Evolutionary conservation across 2,888 invertebrate genomes (phyloP), one percentile per base, ranked within the genome.

Genomic region (Lordiphosa fenestrarum): DNA sequence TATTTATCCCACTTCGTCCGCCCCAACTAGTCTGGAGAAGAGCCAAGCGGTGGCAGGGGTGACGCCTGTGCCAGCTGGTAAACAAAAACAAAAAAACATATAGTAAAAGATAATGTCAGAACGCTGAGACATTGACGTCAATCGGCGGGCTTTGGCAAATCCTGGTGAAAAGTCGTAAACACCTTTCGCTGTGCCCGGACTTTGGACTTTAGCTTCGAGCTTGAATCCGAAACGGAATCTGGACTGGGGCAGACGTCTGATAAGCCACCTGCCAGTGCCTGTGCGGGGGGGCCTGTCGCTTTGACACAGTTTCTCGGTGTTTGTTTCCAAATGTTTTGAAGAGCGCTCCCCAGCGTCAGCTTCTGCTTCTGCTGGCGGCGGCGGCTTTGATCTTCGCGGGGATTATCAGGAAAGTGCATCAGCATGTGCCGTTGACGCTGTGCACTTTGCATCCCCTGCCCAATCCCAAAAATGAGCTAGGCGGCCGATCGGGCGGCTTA

Each of bases 91-190:
- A 54, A 25, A 53, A 53, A n/a, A 6, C n/a, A 19, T 19, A 19
- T 4, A 15, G 15, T 15, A 25, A 12, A 46, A 23, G 39, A 52
- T 30, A 25, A 15, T 33, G 30, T n/a, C 46, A 4, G 12, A 13
- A 13, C 13, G 23, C 12, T 13, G 37, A 7, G 25, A 25, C 30
- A 55, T 81, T 77, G 77, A 77, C 77, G 77, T 77, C 77, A 77
- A 77, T 76, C 58, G 69, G 53, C 50, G 42, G 39, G 44, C 37
- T 39, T 25, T 47, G 54, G 51, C 51, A 80, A 63, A 77, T 77
- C 77, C 77, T 77, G 77, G 51, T 76, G 78, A 74, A 74, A 77
- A 73, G 69, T 71, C 72, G 84, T 76, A 83, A 76, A 80, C 76
- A 83, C 76, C 84, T 76, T 69, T 37, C 10, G 23, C 23, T 13